phyloP scores from a whole-genome alignment of 2,113 vertebrate species.

The Sisor rabdophorus region DNA sequence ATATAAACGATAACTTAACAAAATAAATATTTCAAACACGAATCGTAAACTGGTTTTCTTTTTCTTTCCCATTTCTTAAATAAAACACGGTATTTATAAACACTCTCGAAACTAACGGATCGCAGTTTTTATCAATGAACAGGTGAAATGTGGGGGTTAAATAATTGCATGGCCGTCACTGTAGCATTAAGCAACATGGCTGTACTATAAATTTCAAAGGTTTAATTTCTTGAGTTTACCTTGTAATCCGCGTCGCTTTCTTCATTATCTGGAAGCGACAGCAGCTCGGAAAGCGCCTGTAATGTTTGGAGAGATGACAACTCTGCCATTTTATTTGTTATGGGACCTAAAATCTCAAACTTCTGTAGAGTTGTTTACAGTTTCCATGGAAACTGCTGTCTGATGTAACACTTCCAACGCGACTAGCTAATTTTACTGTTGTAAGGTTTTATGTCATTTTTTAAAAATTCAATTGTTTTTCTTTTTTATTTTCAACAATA shows the following conservation, averaged over 20 bases:
- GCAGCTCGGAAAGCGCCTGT: slow-evolving; percentile 72
- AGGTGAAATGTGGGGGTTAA: background rate
- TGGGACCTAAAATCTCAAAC: background rate
- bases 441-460: no score
- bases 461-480: no score
- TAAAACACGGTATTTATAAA: no score
- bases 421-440: no score
- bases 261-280: slow-evolving; percentile 58
- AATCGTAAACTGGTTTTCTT: no score
- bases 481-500: no score
- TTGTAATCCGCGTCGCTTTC: slow-evolving; percentile 63
- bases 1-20: no score
- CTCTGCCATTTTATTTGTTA: slow-evolving; percentile 58
- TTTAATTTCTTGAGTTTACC: slow-evolving; percentile 45
- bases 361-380: slow-evolving; percentile 1
- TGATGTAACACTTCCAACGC: no score
- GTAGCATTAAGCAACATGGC: background rate
- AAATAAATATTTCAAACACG: no score
- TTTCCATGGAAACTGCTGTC: slow-evolving; percentile 4
- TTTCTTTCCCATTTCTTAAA: no score
- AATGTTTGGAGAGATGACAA: slow-evolving; percentile 62
- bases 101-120: background rate
- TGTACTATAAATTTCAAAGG: background rate
- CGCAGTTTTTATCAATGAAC: background rate
- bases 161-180: background rate